Conservation (phyloP, 2,113 vertebrate species). For the Campylorhamphus procurvoides region DNA sequence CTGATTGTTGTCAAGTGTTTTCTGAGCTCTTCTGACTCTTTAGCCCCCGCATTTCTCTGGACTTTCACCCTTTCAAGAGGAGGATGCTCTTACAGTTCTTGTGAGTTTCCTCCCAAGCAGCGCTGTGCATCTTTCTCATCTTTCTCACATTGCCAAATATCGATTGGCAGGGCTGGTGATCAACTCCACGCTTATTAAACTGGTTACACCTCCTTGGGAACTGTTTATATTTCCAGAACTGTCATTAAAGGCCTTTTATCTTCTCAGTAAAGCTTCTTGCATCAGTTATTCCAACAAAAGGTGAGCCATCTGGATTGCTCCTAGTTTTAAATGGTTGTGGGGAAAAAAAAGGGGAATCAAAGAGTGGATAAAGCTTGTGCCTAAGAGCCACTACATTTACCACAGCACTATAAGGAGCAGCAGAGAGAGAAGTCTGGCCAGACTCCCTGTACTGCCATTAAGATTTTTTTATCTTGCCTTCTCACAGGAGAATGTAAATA, state of each 20-base stretch:
- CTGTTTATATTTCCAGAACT: background rate
- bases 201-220: background rate
- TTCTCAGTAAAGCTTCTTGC: background rate
- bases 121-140: background rate
- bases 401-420: background rate
- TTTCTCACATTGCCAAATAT: fast-evolving
- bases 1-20: background rate
- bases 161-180: background rate
- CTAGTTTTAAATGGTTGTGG: background rate
- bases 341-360: background rate
- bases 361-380: background rate
- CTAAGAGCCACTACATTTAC: background rate
- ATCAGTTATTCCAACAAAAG: background rate
- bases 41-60: background rate
- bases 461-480: background rate
- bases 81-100: background rate
- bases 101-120: background rate
- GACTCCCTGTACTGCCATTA: background rate
- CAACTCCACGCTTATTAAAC: background rate
- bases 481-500: slow-evolving; percentile 23
- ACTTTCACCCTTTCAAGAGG: background rate
- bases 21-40: background rate
- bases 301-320: background rate
- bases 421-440: background rate
- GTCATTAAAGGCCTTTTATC: background rate